phyloP scores from a whole-genome alignment of 2,797 vertebrate genomes.

The Manis crassicaudata region DNA sequence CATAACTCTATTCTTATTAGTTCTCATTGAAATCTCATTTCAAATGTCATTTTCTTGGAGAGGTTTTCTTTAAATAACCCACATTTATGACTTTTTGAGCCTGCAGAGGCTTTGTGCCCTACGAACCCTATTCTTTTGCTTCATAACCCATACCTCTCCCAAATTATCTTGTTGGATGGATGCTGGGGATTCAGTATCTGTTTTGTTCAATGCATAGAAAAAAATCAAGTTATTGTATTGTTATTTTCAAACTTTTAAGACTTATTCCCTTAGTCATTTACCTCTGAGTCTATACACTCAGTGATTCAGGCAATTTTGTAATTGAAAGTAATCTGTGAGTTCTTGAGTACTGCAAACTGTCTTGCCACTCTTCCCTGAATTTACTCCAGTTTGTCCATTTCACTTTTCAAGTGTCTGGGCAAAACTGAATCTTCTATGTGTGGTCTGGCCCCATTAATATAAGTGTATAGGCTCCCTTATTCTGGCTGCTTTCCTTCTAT shows the following conservation, averaged over 20 bases:
- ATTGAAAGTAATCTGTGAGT: not conserved
- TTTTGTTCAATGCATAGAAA: not conserved
- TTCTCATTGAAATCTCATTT: not conserved
- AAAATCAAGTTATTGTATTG: not conserved
- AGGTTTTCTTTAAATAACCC: conserved; percentile 1
- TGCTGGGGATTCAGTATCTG: not conserved
- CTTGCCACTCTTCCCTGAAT: not conserved
- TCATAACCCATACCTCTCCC: not conserved
- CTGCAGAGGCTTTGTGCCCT: not conserved
- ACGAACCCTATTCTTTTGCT: not conserved
- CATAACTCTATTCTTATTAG: not conserved
- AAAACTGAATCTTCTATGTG: not conserved
- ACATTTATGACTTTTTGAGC: not conserved
- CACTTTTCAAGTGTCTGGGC: not conserved
- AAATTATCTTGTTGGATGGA: not conserved
- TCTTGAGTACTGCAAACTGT: not conserved
- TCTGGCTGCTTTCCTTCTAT: not conserved
- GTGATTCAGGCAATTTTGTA: not conserved
- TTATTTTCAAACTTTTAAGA: not conserved
- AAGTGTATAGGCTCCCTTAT: not conserved
- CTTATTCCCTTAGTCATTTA: not conserved
- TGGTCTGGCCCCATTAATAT: not conserved
- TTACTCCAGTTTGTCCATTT: not conserved
- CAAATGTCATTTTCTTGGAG: not conserved
- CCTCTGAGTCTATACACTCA: not conserved